Base-by-base conservation (phyloP, 2,113 vertebrate genomes). In the Solea solea region DNA sequence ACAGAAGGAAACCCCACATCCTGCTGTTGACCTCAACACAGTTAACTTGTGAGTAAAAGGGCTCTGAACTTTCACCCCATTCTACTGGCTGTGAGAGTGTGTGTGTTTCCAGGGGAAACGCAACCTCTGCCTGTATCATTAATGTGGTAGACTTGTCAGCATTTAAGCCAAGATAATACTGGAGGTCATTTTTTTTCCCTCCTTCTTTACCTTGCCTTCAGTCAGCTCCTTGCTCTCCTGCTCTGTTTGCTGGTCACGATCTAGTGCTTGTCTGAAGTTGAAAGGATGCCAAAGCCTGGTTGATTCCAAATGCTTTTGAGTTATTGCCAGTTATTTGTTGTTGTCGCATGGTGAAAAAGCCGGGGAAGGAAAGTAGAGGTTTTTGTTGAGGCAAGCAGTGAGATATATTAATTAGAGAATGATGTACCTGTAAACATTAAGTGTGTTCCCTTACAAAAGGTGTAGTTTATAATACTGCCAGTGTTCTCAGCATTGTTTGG, bases 221-320 rank as follows among this genome's bases (percentile, higher is more conserved):
- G 52, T 76, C 56, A 28, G 48, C 48, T 68, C 65, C 69, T 39
- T 28, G 25, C 48, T 65, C 57, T 44, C 28, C 56, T 48, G 76
- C 81, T 86, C 74, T 39, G 73, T 64, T 8, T 75, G 58, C 80
- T 2, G 65, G 76, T 86, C 88, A 90, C 80, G 83, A 86, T 79
- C 82, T 61, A 0, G 41, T 14, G 25, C 63, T 76, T 48, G 58
- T 75, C 55, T 79, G 28, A 82, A 73, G 66, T 68, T 89, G 83
- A 88, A 42, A 76, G 12, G 50, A 53, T 68, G 88, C 83, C 86
- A 86, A 65, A 65, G 50, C 49, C 59, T 6, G 21, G 73, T 54
- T 81, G 72, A 83, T 60, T 84, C 65, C 69, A 68, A 74, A 57
- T 71, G 77, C 46, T 71, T 83, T 86, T 87, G 70, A 80, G 64